Evolutionary conservation across 2,888 invertebrate genomes (phyloP).

Genomic region (Ochlodes sylvanus): DNA sequence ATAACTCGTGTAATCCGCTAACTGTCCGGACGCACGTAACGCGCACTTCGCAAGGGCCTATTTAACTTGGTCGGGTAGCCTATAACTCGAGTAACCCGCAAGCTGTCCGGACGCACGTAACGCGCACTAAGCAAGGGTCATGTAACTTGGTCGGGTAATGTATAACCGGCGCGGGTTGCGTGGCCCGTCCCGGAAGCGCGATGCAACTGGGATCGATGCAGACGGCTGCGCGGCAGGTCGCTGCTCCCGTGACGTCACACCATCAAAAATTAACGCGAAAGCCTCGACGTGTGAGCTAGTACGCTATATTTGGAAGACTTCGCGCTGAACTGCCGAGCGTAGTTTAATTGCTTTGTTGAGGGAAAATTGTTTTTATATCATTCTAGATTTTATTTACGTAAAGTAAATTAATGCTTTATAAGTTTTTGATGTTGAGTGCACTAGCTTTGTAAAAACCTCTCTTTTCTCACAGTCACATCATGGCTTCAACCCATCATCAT

Average conservation of each 20-base stretch:
- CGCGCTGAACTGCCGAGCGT: neutral
- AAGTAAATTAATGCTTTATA: too few relatives aligned
- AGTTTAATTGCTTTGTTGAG: slow-evolving; percentile 5
- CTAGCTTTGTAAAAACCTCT: too few relatives aligned
- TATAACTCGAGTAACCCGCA: neutral
- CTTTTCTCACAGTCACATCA: too few relatives aligned
- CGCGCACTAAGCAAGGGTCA: neutral
- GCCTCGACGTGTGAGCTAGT: neutral
- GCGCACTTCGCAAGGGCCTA: neutral
- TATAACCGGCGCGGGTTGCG: slow-evolving; percentile 31
- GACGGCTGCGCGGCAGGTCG: slow-evolving; percentile 72
- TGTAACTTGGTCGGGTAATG: neutral
- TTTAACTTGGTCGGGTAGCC: neutral
- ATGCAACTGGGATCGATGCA: slow-evolving; percentile 70
- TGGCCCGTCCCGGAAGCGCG: slow-evolving; percentile 47
- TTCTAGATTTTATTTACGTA: too few relatives aligned
- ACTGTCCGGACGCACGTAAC: too few relatives aligned
- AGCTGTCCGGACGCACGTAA: too few relatives aligned
- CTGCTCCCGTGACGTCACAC: slow-evolving; percentile 54
- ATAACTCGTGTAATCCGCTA: too few relatives aligned
- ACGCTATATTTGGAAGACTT: slow-evolving; percentile 3
- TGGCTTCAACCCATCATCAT: too few relatives aligned
- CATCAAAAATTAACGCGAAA: slow-evolving; percentile 23
- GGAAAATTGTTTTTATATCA: neutral
- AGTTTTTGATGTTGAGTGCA: too few relatives aligned